phyloP scores from a whole-genome alignment of 1,140 invertebrate species.

The Eriosoma lanigerum region DNA sequence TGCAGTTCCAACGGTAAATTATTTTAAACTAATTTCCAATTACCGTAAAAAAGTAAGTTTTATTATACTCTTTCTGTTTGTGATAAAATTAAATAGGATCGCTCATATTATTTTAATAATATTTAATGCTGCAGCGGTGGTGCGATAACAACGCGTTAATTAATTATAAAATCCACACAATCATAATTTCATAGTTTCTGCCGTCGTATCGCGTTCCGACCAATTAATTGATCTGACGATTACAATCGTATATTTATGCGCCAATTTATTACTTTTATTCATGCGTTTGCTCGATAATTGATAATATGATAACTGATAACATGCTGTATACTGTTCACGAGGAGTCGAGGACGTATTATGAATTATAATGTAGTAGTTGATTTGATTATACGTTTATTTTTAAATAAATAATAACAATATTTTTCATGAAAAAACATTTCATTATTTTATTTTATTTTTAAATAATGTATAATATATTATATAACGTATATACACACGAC shows the following conservation, averaged over 20 bases:
- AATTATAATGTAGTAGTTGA: too few species aligned
- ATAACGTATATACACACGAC: too few species aligned
- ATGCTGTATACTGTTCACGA: too few species aligned
- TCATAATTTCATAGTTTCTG: background rate
- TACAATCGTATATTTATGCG: background rate
- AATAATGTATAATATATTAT: too few species aligned
- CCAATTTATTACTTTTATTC: background rate
- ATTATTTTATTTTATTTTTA: too few species aligned
- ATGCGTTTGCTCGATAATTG: background rate
- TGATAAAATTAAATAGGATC: background rate
- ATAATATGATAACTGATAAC: too few species aligned
- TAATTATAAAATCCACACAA: background rate
- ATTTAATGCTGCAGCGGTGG: background rate
- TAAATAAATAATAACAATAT: too few species aligned
- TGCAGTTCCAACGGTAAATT: background rate
- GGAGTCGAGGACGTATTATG: too few species aligned
- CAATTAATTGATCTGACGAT: slow-evolving; percentile 22
- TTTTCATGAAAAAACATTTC: too few species aligned
- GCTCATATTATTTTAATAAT: too few species aligned
- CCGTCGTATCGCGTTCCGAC: background rate
- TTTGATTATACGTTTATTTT: too few species aligned
- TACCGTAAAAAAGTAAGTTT: background rate
- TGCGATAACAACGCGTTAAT: slow-evolving; percentile 25
- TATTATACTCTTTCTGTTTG: background rate
- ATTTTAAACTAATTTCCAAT: background rate